Percentiles rank a stretch among this genome's conserved stretches.
Evolutionary conservation across 2,797 vertebrate genomes (phyloP).

Genomic region (Tadarida brasiliensis): DNA sequence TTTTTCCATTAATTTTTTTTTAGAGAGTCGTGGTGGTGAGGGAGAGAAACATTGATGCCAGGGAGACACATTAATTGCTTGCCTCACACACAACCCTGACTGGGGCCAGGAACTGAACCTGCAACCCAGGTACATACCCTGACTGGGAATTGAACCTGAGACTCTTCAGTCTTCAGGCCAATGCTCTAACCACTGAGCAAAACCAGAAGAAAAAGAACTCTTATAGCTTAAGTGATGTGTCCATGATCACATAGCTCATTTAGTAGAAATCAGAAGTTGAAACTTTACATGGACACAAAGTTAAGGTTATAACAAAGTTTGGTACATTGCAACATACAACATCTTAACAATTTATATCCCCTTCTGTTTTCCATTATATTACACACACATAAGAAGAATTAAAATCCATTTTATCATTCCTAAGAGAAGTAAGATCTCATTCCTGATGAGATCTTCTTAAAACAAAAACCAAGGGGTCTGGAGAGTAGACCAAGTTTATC

Average conservation of each 20-base stretch:
- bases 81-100: no score
- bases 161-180: no score
- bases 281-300: not conserved
- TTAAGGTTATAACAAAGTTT: not conserved
- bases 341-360: not conserved
- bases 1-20: no score
- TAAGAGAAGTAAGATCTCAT: not conserved
- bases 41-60: no score
- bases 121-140: no score
- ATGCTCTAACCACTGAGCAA: no score
- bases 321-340: not conserved
- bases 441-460: no score
- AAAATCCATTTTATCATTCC: not conserved
- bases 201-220: not conserved
- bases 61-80: no score
- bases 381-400: not conserved
- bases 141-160: no score
- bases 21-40: no score
- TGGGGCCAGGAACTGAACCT: no score
- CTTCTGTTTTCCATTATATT: not conserved
- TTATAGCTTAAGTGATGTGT: not conserved
- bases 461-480: not conserved
- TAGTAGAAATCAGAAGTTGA: not conserved
- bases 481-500: not conserved
- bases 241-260: not conserved